Evolutionary conservation across 2,888 invertebrate species (phyloP).

Genomic region (Antitype chi): DNA sequence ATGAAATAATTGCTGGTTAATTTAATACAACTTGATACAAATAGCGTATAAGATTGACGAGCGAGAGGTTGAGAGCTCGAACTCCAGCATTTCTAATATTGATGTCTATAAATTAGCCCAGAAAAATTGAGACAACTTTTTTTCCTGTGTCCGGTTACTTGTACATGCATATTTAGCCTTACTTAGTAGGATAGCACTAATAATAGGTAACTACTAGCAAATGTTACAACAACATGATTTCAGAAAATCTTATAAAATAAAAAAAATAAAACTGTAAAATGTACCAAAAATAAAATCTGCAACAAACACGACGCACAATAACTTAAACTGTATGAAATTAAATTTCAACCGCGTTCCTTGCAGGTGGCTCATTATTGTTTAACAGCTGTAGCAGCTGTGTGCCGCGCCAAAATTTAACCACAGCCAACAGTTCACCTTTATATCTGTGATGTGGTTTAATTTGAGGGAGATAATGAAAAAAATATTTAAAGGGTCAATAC

Average conservation of each 20-base stretch:
- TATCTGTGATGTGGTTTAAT: slow-evolving; percentile 34
- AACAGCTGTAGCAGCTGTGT: slow-evolving; percentile 69
- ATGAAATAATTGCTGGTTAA: not conserved
- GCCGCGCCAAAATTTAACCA: slow-evolving; percentile 76
- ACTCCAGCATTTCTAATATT: too few relatives aligned
- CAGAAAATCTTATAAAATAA: not conserved
- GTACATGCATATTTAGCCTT: not conserved
- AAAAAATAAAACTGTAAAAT: slow-evolving; percentile 5
- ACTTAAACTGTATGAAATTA: slow-evolving; percentile 62
- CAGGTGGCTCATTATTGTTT: slow-evolving; percentile 69
- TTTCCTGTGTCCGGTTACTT: too few relatives aligned
- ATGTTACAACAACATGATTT: not conserved
- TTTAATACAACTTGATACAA: not conserved
- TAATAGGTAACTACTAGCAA: not conserved
- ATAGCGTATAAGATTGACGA: not conserved
- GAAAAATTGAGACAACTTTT: not conserved
- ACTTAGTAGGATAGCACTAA: too few relatives aligned
- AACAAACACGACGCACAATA: slow-evolving; percentile 58
- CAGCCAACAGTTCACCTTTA: slow-evolving; percentile 63
- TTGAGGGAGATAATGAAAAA: slow-evolving; percentile 41
- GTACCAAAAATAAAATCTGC: slow-evolving; percentile 28
- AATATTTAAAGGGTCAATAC: slow-evolving; percentile 2
- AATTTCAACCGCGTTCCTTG: slow-evolving; percentile 65
- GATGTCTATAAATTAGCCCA: not conserved
- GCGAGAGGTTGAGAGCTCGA: not conserved